Base-by-base conservation (phyloP, 2,113 vertebrate species). In the Prunella fulvescens region DNA sequence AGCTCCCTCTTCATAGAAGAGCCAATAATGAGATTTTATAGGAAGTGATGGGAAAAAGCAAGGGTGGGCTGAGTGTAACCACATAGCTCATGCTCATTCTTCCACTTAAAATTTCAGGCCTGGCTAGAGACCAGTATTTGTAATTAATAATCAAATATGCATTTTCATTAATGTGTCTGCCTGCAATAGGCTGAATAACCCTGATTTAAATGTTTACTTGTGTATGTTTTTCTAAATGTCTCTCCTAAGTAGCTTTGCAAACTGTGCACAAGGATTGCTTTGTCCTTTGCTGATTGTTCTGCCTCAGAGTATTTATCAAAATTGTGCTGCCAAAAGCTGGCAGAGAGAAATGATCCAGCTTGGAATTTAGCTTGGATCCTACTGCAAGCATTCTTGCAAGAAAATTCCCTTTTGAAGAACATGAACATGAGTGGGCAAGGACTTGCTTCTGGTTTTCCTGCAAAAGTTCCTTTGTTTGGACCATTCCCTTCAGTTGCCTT, bases 341-440 rank as follows among this genome's bases (percentile, higher is more conserved):
- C 87, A 94, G 62, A 70, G 76, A 73, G 78, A 77, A 94, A 69
- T 35, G 61, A 77, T 90, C 73, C 62, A 76, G 73, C 86, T 80
- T 91, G 89, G 87, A 89, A 91, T 95, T 92, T 69, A 92, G 87
- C 66, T 95, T 89, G 93, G 89, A 95, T 94, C 54, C 81, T 93
- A 70, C 67, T 91, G 70, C 61, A 87, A 80, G 50, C 62, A 69
- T 91, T 94, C 84, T 86, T 91, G 39, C 69, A 81, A 74, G 48
- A 76, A 86, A 88, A 71, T 26, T 73, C 56, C 37, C 26, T 83
- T 77, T 74, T 91, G 77, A 70, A 82, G 72, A 93, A 70, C 71
- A 77, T 53, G 93, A 87, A 79, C 74, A 57, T 39, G 50, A 89
- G 74, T 39, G 56, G 87, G 73, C 78, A 95, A 92, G 47, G 73